Evolutionary conservation across 2,113 vertebrate genomes (phyloP), one percentile per base, ranked within the genome.

Genomic region (Ictidomys tridecemlineatus): DNA sequence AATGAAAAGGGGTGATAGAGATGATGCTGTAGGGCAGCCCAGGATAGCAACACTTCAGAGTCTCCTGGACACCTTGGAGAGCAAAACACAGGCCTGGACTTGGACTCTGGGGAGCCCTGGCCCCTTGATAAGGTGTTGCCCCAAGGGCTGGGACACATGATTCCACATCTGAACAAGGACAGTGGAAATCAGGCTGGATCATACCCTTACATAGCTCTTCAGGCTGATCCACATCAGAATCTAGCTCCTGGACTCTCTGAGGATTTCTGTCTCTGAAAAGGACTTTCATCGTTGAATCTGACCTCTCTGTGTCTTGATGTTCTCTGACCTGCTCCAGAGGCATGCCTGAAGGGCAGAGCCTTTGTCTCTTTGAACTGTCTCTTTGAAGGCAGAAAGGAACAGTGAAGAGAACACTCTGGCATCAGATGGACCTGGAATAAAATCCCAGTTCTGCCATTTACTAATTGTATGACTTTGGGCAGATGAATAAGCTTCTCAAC

Each of bases 181-280:
- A 69, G n/a, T 86, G 65, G 51, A n/a, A 34, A 53, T 73, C 10
- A 76, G 74, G 58, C 70, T 79, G 39, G 85, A n/a, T 37, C 61
- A 61, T 34, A 34, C 17, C 45, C 24, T 73, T 24, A 34, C 16
- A 12, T 18, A 28, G 20, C 22, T 28, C n/a, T 32, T 12, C 22
- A 85, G 32, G 61, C 76, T 30, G 42, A 65, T 37, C 48, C 48
- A 69, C 4, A 24, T 80, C 53, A 53, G 88, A 91, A 45, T 63
- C 14, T 58, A 77, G n/a, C n/a, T 88, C n/a, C 42, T 37, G 72
- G 39, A 32, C 32, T 39, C 61, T 72, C 39, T 20, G 9, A 85
- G 73, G 45, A 61, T n/a, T 91, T 95, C 83, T 78, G n/a, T 78
- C 26, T 95, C 78, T 63, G 86, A 94, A 88, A 45, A 8, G 70